phyloP scores from a whole-genome alignment of 2,797 vertebrate genomes.

The Urosaurus nigricauda region DNA sequence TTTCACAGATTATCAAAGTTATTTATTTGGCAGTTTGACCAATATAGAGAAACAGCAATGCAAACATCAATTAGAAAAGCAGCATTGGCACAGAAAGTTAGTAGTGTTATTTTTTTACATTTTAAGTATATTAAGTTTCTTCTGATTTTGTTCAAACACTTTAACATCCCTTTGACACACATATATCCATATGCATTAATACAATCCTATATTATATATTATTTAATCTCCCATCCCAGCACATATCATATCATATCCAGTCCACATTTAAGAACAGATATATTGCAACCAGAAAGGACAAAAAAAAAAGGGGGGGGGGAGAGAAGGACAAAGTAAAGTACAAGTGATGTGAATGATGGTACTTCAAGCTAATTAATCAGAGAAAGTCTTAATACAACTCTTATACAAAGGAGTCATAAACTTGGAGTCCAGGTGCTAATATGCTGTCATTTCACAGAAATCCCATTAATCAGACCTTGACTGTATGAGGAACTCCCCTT shows the following conservation, averaged over 20 bases:
- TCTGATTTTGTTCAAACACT: background rate
- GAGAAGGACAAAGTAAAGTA: background rate
- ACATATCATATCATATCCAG: background rate
- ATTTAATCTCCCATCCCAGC: background rate
- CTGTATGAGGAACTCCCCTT: too few species aligned
- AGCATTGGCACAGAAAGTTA: background rate
- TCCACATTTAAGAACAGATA: background rate
- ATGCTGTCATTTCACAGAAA: background rate
- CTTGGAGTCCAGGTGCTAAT: too few species aligned
- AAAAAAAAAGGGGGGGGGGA: too few species aligned
- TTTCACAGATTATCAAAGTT: slow-evolving; percentile 17
- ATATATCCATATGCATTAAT: background rate
- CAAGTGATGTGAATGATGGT: background rate
- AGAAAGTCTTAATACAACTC: background rate
- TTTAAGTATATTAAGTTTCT: background rate
- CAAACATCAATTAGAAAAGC: slow-evolving; percentile 3
- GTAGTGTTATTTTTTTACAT: background rate
- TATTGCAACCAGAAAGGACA: background rate
- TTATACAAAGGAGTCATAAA: background rate
- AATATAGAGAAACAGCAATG: background rate
- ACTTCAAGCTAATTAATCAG: background rate
- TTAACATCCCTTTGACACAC: background rate
- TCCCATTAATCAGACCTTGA: background rate
- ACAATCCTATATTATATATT: background rate
- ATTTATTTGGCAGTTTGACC: background rate